Base-by-base conservation (phyloP, 2,113 vertebrate genomes). In the Psettodes erumei region DNA sequence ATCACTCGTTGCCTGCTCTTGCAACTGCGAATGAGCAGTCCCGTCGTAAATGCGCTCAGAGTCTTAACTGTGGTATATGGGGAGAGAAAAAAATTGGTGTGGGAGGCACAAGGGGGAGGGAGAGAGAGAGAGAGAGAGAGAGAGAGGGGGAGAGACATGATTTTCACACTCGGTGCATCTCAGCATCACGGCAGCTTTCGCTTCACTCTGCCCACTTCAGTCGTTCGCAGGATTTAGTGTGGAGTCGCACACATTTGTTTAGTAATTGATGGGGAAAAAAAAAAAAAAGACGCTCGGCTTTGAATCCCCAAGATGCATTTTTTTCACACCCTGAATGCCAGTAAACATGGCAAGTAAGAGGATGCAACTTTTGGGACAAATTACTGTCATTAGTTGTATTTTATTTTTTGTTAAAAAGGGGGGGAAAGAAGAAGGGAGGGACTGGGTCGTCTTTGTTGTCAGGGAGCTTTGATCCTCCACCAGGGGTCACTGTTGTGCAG, bases 401-500 rank as follows among this genome's bases (percentile, higher is more conserved):
- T 33, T 18, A 73, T 80, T 19, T 38, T 50, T 64, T 37, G 12
- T 71, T 72, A 28, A 32, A 35, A 23, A 30, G 11, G 45, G 27
- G n/a, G n/a, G n/a, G n/a, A 81, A 35, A 37, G 18, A 1, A 25
- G 18, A 16, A 63, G 28, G 50, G n/a, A 56, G 15, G 11, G 25
- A 43, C 28, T 56, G 51, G 30, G 47, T 65, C 30, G 48, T 21
- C 81, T 87, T 80, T 83, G 72, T 67, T 81, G 54, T 71, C 27
- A 25, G 66, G 72, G 75, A 72, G 55, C 71, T 86, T 82, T 84
- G 83, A 84, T 77, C 68, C 23, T 51, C 93, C 93, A 93, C 88
- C 79, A 90, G 93, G 91, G 91, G 93, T 90, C 93, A 92, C 82
- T 94, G 90, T 93, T 92, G 93, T 85, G 86, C 88, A 93, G 85